These are phyloP conservation scores for Serranus cabrilla DNA, from an alignment of 2,797 vertebrate genomes.

Conservation along the genomic window DNA sequence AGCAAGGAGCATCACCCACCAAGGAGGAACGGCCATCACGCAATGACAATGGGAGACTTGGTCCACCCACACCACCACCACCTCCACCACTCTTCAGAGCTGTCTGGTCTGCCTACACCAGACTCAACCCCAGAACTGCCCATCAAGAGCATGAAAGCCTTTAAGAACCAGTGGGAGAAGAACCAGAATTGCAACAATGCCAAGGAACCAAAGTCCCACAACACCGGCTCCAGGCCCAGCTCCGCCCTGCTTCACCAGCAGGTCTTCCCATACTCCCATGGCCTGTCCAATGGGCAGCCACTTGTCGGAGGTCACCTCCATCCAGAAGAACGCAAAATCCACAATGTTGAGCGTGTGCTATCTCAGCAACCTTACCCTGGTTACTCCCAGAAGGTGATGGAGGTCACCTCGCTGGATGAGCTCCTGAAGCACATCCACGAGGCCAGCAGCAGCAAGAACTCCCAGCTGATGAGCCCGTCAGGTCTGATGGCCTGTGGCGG, in stretches of 20 bases:
- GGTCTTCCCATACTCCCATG: slow-evolving; percentile 85
- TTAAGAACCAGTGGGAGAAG: slow-evolving; percentile 92
- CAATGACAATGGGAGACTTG: slow-evolving; percentile 83
- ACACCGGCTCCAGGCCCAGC: slow-evolving; percentile 81
- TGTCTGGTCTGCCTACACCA: slow-evolving; percentile 92
- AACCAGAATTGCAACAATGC: slow-evolving; percentile 95
- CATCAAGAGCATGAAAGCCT: slow-evolving; percentile 90
- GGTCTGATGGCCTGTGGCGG: slow-evolving; percentile 80
- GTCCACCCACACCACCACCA: slow-evolving; percentile 83
- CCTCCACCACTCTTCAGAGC: slow-evolving; percentile 87
- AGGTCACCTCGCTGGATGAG: slow-evolving; percentile 92
- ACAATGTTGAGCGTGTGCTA: slow-evolving; percentile 87
- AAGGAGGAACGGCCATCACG: slow-evolving; percentile 80
- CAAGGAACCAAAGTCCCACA: slow-evolving; percentile 87
- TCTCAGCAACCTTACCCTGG: slow-evolving; percentile 86
- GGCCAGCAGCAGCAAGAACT: slow-evolving; percentile 80
- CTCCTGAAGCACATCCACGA: slow-evolving; percentile 93
- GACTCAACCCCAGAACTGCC: slow-evolving; percentile 94
- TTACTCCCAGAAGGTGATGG: slow-evolving; percentile 90
- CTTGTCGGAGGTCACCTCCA: slow-evolving; percentile 74
- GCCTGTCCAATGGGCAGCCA: slow-evolving; percentile 82
- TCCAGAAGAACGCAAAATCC: slow-evolving; percentile 88
- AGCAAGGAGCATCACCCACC: slow-evolving; percentile 82
- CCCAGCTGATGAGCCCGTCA: slow-evolving; percentile 82
- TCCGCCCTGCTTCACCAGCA: slow-evolving; percentile 84